phyloP scores from a whole-genome alignment of 2,797 vertebrate species.

The Fundulus diaphanus region DNA sequence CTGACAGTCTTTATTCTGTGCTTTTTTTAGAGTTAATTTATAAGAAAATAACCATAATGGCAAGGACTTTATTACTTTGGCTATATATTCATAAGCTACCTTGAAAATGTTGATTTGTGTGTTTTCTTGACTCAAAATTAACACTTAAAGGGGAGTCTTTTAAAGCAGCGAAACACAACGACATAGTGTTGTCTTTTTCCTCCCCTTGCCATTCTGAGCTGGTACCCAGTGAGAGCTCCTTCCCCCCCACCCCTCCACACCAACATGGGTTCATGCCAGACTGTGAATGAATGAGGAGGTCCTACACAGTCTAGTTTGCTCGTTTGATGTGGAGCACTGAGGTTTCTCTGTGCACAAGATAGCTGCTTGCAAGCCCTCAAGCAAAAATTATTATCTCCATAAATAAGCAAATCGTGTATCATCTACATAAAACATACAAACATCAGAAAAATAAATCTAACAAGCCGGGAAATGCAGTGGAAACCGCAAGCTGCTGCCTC shows the following conservation, averaged over 20 bases:
- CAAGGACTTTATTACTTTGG: not conserved
- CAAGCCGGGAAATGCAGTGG: slow-evolving; percentile 23
- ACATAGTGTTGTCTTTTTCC: slow-evolving; percentile 72
- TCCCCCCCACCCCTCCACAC: slow-evolving; percentile 57
- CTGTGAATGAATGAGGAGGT: slow-evolving; percentile 72
- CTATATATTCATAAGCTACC: slow-evolving; percentile 10
- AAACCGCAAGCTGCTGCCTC: slow-evolving; percentile 49
- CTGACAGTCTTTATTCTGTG: slow-evolving; percentile 42
- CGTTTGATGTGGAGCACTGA: slow-evolving; percentile 81
- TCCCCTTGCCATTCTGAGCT: slow-evolving; percentile 51
- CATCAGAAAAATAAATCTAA: slow-evolving; percentile 11
- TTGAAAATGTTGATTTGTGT: slow-evolving; percentile 4
- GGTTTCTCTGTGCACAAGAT: slow-evolving; percentile 70
- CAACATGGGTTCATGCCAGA: slow-evolving; percentile 68
- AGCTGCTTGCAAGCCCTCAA: slow-evolving; percentile 22
- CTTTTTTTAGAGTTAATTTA: slow-evolving; percentile 44
- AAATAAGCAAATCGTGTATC: slow-evolving; percentile 19
- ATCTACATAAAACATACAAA: slow-evolving; percentile 9
- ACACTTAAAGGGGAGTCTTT: slow-evolving; percentile 68
- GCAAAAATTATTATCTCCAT: slow-evolving; percentile 27
- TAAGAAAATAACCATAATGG: not conserved
- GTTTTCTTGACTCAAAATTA: slow-evolving; percentile 35
- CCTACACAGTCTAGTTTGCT: slow-evolving; percentile 67
- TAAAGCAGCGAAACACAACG: slow-evolving; percentile 70
- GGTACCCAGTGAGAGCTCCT: slow-evolving; percentile 52